A percentile compares a stretch with the other conserved stretches of the same genome.
phyloP scores from a whole-genome alignment of 2,888 invertebrate genomes.

The Chesias legatella region DNA sequence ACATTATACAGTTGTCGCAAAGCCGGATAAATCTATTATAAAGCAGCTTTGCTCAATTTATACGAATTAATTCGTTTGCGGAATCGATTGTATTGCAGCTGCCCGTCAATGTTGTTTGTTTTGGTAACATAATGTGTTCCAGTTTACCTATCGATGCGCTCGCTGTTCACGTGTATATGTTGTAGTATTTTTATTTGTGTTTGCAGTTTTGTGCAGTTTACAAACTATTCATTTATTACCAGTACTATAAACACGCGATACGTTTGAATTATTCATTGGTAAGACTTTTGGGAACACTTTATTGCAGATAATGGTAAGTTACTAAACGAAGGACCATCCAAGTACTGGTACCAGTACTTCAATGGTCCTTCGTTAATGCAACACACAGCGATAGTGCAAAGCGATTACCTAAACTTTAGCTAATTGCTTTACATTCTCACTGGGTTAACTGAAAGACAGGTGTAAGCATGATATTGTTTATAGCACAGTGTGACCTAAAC shows the following conservation, averaged over 20 bases:
- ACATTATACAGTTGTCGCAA: constrained; percentile 40
- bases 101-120: constrained; percentile 22
- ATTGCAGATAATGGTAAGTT: no score
- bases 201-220: constrained; percentile 44
- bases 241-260: constrained; percentile 45
- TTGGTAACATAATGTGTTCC: constrained; percentile 9
- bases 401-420: no score
- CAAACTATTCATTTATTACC: constrained; percentile 33
- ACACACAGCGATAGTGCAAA: no score
- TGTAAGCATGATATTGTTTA: no score
- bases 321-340: constrained; percentile 7
- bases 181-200: constrained; percentile 34
- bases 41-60: constrained; percentile 49
- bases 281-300: constrained; percentile 39
- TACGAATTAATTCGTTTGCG: constrained; percentile 43
- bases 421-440: no score
- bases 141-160: not conserved
- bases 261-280: constrained; percentile 44
- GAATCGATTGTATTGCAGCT: constrained; percentile 30
- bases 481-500: no score
- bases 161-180: constrained; percentile 7
- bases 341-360: no score
- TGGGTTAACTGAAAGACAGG: no score
- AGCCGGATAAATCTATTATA: constrained; percentile 47
- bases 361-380: no score